Evolutionary conservation across 2,113 vertebrate species (phyloP), one percentile per base, ranked within the genome.

Genomic region (Perca fluviatilis): DNA sequence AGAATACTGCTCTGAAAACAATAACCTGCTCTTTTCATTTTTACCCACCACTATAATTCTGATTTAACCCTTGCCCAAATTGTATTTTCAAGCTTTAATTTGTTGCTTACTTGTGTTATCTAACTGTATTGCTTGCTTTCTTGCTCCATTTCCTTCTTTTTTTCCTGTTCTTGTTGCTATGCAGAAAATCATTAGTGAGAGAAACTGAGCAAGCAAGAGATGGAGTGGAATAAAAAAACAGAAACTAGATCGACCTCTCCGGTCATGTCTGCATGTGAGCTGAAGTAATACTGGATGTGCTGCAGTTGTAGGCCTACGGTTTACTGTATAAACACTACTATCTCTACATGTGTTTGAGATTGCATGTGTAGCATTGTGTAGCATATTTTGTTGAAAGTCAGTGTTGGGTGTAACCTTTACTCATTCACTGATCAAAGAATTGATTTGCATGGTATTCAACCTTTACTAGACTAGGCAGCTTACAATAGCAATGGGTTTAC

Each of bases 1-100:
- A 88, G 78, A 81, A 63, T 58, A 69, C 80, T 30, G 21, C 72
- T 69, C 58, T 80, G 73, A 91, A 86, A 82, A 84, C 77, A 86
- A 83, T 82, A 83, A 74, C 74, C 71, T 74, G 40, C 68, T 86
- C 71, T 66, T 87, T 86, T 79, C 73, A 73, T 86, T 74, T 82
- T 79, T 36, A 63, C 60, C 23, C 49, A 69, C 74, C 40, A 1
- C 67, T 65, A 23, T 73, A 72, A 66, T 36, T 66, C 40, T 83
- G 33, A 51, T 64, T 58, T 56, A 86, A 69, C 75, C 75, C 64
- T 0, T 11, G 40, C 40, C 40, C 40, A 43, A 43, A 43, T 43
- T 43, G 9, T 43, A 43, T 11, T 11, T 43, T 43, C 10, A 43
- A 43, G 10, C 40, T 43, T 8, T 40, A 58, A 54, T 73, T 69